Percentiles rank a stretch among this genome's conserved stretches.
phyloP scores from a whole-genome alignment of 2,113 vertebrate genomes.

The Naja naja region DNA sequence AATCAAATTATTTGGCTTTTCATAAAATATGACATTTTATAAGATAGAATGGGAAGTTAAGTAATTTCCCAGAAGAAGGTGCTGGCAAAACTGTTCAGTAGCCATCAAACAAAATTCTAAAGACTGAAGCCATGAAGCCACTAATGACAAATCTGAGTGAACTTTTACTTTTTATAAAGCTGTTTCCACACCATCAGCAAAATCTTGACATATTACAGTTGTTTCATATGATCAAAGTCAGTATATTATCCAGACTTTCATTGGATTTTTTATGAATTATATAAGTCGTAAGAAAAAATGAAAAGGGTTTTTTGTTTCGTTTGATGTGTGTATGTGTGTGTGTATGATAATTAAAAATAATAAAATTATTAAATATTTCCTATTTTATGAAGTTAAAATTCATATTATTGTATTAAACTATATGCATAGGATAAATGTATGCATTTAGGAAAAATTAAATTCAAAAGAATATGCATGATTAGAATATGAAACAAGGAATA shows the following conservation, averaged over 20 bases:
- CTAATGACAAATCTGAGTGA: background rate
- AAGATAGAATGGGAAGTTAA: background rate
- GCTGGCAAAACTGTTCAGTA: background rate
- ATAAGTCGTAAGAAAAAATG: conserved; percentile 19
- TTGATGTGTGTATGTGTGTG: background rate
- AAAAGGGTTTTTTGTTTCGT: background rate
- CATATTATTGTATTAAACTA: background rate
- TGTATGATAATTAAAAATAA: too few species aligned
- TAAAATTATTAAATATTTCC: background rate
- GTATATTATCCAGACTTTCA: conserved; percentile 4
- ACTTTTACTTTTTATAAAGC: background rate
- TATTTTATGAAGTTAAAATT: background rate
- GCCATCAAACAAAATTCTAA: background rate
- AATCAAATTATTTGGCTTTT: background rate
- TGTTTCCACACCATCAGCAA: background rate
- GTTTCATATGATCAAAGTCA: conserved; percentile 1
- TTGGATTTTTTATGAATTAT: background rate
- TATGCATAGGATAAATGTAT: background rate
- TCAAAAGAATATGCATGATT: background rate
- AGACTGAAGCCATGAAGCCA: background rate
- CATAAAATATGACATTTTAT: background rate
- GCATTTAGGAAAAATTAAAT: background rate
- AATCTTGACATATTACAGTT: background rate
- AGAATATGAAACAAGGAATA: background rate
- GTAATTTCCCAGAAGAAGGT: background rate